A percentile compares a stretch with the other conserved stretches of the same genome.
Evolutionary conservation across 1,140 invertebrate genomes (phyloP).

Genomic region (Drosophila melanogaster): DNA sequence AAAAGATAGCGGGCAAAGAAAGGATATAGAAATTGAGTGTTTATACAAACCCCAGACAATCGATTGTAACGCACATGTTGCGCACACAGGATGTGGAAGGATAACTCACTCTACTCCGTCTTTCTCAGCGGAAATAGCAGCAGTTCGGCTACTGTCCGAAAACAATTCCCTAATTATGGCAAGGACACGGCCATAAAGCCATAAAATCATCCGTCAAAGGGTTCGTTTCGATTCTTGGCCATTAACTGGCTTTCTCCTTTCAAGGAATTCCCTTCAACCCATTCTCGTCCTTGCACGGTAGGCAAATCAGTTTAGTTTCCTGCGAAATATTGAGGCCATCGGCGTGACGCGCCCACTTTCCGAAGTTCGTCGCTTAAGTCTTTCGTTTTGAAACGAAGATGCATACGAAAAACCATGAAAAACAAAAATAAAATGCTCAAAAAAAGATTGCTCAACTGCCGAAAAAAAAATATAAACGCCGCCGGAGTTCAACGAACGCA

Average conservation of each 20-base stretch:
- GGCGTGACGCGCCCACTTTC: constrained; percentile 21
- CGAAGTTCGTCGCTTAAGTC: constrained; percentile 74
- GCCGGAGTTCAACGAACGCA: constrained; percentile 69
- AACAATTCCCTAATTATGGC: constrained; percentile 68
- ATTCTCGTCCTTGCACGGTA: constrained; percentile 66
- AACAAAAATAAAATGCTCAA: constrained; percentile 25
- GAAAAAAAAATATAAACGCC: constrained; percentile 30
- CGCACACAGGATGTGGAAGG: constrained; percentile 50
- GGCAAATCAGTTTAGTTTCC: constrained; percentile 61
- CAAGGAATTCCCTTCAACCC: constrained; percentile 34
- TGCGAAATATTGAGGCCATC: constrained; percentile 44
- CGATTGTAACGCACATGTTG: constrained; percentile 62
- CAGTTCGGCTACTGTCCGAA: constrained; percentile 36
- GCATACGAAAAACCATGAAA: constrained; percentile 24
- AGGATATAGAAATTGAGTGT: constrained; percentile 45
- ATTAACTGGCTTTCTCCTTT: constrained; percentile 58
- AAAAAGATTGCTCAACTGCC: constrained; percentile 68
- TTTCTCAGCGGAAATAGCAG: constrained; percentile 57
- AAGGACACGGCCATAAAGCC: constrained; percentile 77
- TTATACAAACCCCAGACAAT: constrained; percentile 54
- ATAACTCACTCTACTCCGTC: constrained; percentile 37
- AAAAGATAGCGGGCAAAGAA: constrained; percentile 6
- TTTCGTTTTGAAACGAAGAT: constrained; percentile 50
- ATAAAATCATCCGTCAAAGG: constrained; percentile 72
- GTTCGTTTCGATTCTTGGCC: constrained; percentile 40